phyloP scores from a whole-genome alignment of 1,140 invertebrate genomes.

The Drosophila oshimai region DNA sequence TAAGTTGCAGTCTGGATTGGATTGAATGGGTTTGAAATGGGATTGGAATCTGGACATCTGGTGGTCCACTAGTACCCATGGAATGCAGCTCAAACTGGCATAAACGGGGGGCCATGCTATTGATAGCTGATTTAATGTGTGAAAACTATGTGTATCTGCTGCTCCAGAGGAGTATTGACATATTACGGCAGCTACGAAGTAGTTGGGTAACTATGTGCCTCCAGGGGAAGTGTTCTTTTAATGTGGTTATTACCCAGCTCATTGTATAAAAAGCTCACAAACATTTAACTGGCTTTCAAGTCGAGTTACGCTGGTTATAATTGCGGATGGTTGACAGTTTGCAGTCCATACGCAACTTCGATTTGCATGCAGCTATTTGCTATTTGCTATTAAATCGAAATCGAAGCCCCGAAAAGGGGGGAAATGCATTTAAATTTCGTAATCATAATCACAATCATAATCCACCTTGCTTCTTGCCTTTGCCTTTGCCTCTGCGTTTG shows the following conservation, averaged over 20 bases:
- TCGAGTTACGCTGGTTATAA: neutral
- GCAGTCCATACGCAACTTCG: constrained; percentile 6
- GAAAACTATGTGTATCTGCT: no score
- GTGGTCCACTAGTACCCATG: neutral
- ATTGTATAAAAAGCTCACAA: no score
- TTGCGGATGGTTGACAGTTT: neutral
- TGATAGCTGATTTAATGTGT: no score
- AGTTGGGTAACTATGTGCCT: no score
- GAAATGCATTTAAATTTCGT: constrained; percentile 41
- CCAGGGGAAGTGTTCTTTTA: no score
- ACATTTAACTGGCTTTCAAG: no score
- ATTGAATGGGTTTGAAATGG: neutral
- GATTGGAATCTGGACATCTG: neutral
- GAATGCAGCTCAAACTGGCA: constrained; percentile 13
- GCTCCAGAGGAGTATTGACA: no score
- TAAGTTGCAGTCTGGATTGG: constrained; percentile 3
- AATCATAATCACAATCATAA: no score
- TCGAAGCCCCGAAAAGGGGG: neutral
- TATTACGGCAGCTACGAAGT: no score
- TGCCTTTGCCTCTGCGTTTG: constrained; percentile 1
- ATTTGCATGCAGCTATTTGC: constrained; percentile 22
- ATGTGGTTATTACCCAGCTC: no score
- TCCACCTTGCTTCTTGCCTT: neutral
- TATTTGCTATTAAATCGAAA: no score
- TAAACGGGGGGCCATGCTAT: neutral